Base-by-base conservation (phyloP, 2,888 invertebrate species). In the Merodon equestris region DNA sequence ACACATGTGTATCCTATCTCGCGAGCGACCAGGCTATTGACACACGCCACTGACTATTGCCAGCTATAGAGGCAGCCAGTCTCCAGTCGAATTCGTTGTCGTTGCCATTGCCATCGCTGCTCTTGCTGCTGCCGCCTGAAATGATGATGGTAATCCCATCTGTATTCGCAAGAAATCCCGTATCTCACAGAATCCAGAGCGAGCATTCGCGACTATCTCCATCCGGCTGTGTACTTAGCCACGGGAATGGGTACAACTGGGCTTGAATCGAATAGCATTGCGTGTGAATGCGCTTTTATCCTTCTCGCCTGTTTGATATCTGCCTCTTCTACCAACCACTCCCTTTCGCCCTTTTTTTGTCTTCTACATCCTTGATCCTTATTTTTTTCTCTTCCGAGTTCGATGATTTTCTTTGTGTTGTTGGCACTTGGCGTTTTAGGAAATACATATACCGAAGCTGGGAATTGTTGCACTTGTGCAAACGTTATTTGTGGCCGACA, bases 391-490 rank as follows among this genome's bases (percentile, higher is more conserved):
- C 1, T 45, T 53, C 4, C 17, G 9, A 54, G 53, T 60, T 36
- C 56, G 44, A 17, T 48, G 42, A 53, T 64, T 76, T 66, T 67
- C 68, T 73, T 79, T 68, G 74, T 73, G 79, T 73, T 71, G 63
- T 42, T 48, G 17, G 71, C 27, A 27, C 7, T 27, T 27, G 36
- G 18, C 57, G 45, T 79, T 79, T 79, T 79, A 79, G 79, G 56
- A 74, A 74, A 79, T 73, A n/a, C n/a, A n/a, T n/a, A n/a, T 70
- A 68, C 68, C 54, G 64, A 70, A 64, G 51, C 64, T 86, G 86
- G 85, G 87, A 86, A 87, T 86, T 85, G 85, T 82, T 85, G 86
- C 87, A 87, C 86, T 86, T 86, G 87, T 86, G 84, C 83, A 87
- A 87, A 86, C 85, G 84, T 83, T 83, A 83, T 82, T 79, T 74